A percentile compares a stretch with the other conserved stretches of the same genome.
These are phyloP conservation scores for Aegypius monachus DNA, from an alignment of 2,113 vertebrate species.

Conservation along the genomic window DNA sequence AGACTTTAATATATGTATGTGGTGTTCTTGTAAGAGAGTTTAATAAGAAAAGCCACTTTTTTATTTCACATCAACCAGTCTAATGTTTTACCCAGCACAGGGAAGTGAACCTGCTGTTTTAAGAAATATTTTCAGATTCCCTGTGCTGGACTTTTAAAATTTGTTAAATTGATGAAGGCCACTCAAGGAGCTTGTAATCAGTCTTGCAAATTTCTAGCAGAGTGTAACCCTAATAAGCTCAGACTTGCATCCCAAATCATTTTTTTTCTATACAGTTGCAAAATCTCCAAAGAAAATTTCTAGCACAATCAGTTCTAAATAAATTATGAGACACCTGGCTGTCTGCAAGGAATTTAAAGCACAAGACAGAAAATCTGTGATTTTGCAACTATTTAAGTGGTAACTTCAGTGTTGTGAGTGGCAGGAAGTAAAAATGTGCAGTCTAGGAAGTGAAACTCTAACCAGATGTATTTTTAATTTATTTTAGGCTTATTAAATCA, in stretches of 20 bases:
- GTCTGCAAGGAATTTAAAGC: neutral
- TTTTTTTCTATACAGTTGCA: neutral
- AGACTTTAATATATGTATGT: neutral
- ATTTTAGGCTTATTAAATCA: neutral
- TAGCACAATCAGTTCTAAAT: neutral
- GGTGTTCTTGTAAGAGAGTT: neutral
- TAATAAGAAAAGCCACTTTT: neutral
- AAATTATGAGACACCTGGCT: neutral
- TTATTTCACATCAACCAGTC: neutral
- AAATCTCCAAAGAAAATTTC: conserved; percentile 5
- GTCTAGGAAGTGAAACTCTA: neutral
- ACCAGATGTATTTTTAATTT: neutral
- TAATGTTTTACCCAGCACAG: neutral
- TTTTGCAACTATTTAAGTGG: neutral
- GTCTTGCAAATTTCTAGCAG: neutral
- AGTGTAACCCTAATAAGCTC: neutral
- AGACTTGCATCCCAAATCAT: neutral
- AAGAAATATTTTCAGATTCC: neutral
- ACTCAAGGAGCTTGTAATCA: conserved; percentile 17
- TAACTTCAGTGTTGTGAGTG: neutral
- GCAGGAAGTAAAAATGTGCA: neutral
- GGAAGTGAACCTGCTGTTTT: neutral
- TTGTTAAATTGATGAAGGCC: conserved; percentile 13
- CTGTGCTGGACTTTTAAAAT: neutral
- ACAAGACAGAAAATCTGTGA: neutral